These are phyloP conservation scores for Mimachlamys varia DNA, from an alignment of 2,888 invertebrate genomes.

Conservation along the genomic window DNA sequence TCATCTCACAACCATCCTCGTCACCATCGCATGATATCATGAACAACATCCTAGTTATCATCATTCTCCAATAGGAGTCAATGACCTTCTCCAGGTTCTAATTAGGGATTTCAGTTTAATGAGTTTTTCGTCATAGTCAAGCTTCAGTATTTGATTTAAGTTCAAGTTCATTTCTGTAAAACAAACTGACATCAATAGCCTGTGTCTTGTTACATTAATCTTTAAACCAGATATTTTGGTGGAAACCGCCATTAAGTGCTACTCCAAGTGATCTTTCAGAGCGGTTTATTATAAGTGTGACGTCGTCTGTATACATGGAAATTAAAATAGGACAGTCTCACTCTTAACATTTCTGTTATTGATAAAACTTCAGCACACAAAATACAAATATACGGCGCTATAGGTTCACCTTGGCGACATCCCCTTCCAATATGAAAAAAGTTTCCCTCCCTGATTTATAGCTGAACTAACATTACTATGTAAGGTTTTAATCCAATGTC, in stretches of 20 bases:
- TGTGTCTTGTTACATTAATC: constrained; percentile 24
- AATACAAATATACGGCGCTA: constrained; percentile 38
- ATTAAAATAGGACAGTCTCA: neutral
- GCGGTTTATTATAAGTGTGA: constrained; percentile 18
- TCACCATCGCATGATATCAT: too few species aligned
- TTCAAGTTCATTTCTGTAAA: constrained; percentile 38
- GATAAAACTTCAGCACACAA: constrained; percentile 39
- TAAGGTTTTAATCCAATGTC: constrained; percentile 42
- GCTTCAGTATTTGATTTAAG: neutral
- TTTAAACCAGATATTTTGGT: constrained; percentile 36
- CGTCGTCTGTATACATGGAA: constrained; percentile 38
- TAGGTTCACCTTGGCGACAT: constrained; percentile 23
- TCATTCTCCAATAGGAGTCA: constrained; percentile 38
- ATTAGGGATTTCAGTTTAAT: too few species aligned
- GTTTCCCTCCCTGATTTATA: neutral
- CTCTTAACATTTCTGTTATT: neutral
- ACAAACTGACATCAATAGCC: neutral
- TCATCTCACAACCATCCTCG: too few species aligned
- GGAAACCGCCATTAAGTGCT: neutral
- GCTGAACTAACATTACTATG: constrained; percentile 43
- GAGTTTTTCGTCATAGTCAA: constrained; percentile 44
- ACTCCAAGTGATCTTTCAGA: neutral
- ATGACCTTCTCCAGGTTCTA: neutral
- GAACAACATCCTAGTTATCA: too few species aligned
- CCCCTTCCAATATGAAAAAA: constrained; percentile 23